A percentile compares a stretch with the other conserved stretches of the same genome.
Evolutionary conservation across 2,113 vertebrate species (phyloP).

Genomic region (Pterocles burchelli): DNA sequence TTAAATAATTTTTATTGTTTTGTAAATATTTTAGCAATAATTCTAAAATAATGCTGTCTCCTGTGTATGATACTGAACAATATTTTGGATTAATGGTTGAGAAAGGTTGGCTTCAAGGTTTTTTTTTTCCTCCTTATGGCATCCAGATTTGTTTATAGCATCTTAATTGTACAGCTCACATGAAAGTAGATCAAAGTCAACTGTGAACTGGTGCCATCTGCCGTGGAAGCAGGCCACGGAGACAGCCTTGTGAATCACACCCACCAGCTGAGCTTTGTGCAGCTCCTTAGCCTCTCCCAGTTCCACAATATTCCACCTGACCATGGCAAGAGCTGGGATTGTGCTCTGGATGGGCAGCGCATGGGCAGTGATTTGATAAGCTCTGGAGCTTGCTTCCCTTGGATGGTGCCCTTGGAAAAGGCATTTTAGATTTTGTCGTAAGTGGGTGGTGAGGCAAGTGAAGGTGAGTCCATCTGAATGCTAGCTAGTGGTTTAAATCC

Average conservation of each 20-base stretch:
- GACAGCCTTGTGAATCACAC: background rate
- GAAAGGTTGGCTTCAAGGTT: background rate
- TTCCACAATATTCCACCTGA: background rate
- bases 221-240: background rate
- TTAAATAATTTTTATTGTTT: background rate
- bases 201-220: background rate
- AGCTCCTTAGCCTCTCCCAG: background rate
- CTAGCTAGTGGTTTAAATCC: background rate
- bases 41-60: background rate
- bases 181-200: background rate
- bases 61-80: background rate
- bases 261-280: background rate
- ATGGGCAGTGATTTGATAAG: background rate
- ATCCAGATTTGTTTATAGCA: background rate
- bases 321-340: background rate
- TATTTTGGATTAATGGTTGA: background rate
- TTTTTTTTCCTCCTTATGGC: background rate
- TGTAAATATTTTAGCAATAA: background rate
- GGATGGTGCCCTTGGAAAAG: background rate
- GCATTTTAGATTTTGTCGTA: accelerated
- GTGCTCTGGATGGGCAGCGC: background rate
- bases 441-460: background rate
- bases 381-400: background rate
- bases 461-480: background rate
- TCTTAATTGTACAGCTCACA: background rate